phyloP scores from a whole-genome alignment of 2,888 invertebrate species.

The Drosophila anomelani region DNA sequence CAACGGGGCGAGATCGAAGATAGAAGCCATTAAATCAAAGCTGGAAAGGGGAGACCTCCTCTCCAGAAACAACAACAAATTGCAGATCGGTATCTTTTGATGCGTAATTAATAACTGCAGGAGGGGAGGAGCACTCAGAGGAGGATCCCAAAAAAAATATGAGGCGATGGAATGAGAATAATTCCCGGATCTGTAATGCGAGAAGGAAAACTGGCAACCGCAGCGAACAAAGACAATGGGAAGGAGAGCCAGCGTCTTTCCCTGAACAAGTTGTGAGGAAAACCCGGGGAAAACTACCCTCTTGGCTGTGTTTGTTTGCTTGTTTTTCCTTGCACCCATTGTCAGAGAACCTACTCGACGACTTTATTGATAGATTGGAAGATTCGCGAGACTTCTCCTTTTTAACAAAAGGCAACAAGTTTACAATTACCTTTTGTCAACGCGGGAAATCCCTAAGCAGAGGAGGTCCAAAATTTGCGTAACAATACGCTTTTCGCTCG shows the following conservation, averaged over 20 bases:
- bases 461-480: conserved; percentile 63
- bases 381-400: conserved; percentile 54
- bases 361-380: conserved; percentile 79
- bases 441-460: conserved; percentile 48
- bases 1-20: conserved; percentile 56
- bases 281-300: conserved; percentile 58
- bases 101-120: conserved; percentile 72
- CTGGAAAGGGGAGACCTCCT: conserved; percentile 5
- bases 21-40: conserved; percentile 65
- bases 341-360: conserved; percentile 40
- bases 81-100: conserved; percentile 78
- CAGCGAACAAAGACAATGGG: conserved; percentile 37
- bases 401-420: conserved; percentile 59
- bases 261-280: conserved; percentile 66
- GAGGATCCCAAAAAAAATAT: conserved; percentile 15
- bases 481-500: conserved; percentile 64
- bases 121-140: conserved; percentile 9
- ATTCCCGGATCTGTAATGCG: conserved; percentile 60
- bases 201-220: conserved; percentile 52
- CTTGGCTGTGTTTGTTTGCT: conserved; percentile 16
- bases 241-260: conserved; percentile 10
- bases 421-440: conserved; percentile 69
- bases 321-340: conserved; percentile 28
- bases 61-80: conserved; percentile 51
- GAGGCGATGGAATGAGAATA: conserved; percentile 3